Evolutionary conservation across 2,888 invertebrate species (phyloP).

Genomic region (Andrena minutula): DNA sequence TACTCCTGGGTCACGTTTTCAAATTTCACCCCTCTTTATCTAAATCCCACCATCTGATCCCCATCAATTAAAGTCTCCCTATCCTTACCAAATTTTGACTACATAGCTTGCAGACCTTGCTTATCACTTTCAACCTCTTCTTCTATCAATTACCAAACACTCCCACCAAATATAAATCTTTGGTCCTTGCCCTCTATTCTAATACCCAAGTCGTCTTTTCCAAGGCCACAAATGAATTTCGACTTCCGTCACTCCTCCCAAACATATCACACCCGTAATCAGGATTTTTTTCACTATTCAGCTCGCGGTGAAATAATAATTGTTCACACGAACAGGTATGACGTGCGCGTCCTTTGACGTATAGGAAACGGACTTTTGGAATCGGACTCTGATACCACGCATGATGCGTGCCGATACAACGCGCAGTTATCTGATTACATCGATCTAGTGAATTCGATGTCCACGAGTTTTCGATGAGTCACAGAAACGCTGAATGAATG

Average conservation of each 20-base stretch:
- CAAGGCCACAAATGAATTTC: too few species aligned
- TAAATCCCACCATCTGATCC: not conserved
- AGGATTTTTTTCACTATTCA: conserved; percentile 22
- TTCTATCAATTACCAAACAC: too few species aligned
- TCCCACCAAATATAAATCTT: too few species aligned
- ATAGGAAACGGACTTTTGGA: conserved; percentile 58
- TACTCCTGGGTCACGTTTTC: too few species aligned
- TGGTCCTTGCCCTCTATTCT: too few species aligned
- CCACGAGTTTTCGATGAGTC: conserved; percentile 38
- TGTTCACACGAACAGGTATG: conserved; percentile 9
- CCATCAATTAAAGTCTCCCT: not conserved
- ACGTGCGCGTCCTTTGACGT: conserved; percentile 41
- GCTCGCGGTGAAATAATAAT: conserved; percentile 18
- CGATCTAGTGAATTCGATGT: conserved; percentile 23
- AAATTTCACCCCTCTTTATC: not conserved
- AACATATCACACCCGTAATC: not conserved
- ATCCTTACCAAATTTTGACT: not conserved
- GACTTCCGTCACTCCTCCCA: not conserved
- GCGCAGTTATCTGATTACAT: conserved; percentile 16
- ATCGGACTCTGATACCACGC: conserved; percentile 52
- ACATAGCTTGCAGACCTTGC: not conserved
- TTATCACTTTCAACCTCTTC: too few species aligned
- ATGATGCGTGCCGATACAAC: not conserved
- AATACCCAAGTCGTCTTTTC: too few species aligned
- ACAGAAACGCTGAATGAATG: conserved; percentile 58